Evolutionary conservation across 2,113 vertebrate species (phyloP).

Genomic region (Entomyzon cyanotis): DNA sequence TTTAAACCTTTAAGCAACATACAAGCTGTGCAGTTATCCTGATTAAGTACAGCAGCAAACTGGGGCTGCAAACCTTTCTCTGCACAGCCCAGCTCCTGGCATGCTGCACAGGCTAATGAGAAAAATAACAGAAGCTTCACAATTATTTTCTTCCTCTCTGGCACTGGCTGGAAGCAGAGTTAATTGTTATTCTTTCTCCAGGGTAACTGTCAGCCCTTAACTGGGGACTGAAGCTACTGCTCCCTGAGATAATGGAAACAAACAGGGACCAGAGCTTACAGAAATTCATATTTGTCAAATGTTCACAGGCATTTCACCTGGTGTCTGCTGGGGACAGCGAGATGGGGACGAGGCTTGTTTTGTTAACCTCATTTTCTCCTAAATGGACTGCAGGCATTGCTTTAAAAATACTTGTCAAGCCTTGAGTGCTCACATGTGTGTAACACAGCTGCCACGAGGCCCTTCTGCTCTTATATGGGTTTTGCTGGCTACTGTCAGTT

Average conservation of each 20-base stretch:
- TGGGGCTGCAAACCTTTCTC: neutral
- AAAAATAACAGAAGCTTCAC: neutral
- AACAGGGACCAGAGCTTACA: neutral
- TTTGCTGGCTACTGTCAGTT: neutral
- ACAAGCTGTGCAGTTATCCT: neutral
- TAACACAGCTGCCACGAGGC: neutral
- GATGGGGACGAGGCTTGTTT: neutral
- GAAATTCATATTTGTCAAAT: neutral
- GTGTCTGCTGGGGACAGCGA: neutral
- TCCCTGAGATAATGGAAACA: neutral
- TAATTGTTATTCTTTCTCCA: slow-evolving; percentile 12
- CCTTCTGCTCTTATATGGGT: neutral
- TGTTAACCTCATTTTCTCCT: neutral
- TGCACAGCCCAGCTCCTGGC: neutral
- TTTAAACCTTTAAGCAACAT: neutral
- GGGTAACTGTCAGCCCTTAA: neutral
- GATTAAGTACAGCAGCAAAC: neutral
- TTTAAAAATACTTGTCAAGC: neutral
- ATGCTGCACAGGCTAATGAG: neutral
- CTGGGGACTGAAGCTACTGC: neutral
- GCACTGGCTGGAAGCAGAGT: neutral
- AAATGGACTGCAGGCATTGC: fast-evolving
- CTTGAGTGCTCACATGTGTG: neutral
- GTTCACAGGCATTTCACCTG: neutral
- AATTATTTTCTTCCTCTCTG: neutral